Base-by-base conservation (phyloP, 2,888 invertebrate genomes). In the Leucoma salicis region DNA sequence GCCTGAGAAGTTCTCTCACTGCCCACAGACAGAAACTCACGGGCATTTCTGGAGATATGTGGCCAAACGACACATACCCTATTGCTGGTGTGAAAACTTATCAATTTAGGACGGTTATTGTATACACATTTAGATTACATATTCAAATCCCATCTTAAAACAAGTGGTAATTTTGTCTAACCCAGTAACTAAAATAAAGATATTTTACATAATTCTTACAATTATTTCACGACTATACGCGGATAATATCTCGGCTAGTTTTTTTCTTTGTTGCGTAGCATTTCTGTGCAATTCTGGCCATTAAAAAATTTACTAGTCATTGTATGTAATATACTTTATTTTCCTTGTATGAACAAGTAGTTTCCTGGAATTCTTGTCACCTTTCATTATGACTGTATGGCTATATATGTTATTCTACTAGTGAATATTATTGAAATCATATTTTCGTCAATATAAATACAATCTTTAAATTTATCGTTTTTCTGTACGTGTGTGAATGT, bases 1-100 rank as follows among this genome's bases (percentile, higher is more conserved):
- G 57, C 65, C 80, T 84, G 86, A 67, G 84, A 86, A 74, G 52
- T 63, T 70, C 68, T 66, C 70, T 71, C 68, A 69, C 72, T 53
- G 41, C 25, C 36, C 4, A 13, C 1, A 53, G 55, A 40, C 64
- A 42, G 51, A 51, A 70, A 76, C 70, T 66, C 73, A 70, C 65
- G 66, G 72, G 68, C 63, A 57, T 72, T 69, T 68, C 71, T 70
- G 50, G 43, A 49, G 42, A 46, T 53, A 55, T 39, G 39, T 16
- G 29, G n/a, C 36, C n/a, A n/a, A n/a, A n/a, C n/a, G n/a, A n/a
- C n/a, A n/a, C n/a, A n/a, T n/a, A n/a, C n/a, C n/a, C n/a, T n/a
- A n/a, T n/a, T n/a, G n/a, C n/a, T n/a, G n/a, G n/a, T n/a, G n/a
- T n/a, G n/a, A n/a, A n/a, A n/a, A n/a, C n/a, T n/a, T n/a, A n/a